phyloP scores from a whole-genome alignment of 2,888 invertebrate genomes.

The Spodoptera exigua region DNA sequence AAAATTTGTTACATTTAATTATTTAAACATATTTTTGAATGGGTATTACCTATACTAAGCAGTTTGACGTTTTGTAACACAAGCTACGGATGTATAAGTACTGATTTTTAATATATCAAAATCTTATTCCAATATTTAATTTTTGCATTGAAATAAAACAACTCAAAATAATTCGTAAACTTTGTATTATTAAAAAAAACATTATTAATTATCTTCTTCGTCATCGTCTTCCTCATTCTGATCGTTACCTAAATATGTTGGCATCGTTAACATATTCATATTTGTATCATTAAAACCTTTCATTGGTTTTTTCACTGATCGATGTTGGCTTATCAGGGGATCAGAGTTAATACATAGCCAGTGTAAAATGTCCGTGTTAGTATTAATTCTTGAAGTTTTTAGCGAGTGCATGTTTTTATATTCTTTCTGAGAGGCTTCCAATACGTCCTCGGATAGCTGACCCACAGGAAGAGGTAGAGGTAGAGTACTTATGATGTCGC shows the following conservation, averaged over 20 bases:
- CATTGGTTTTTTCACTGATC: constrained; percentile 16
- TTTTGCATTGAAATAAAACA: constrained; percentile 10
- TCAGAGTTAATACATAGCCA: constrained; percentile 20
- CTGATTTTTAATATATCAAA: not conserved
- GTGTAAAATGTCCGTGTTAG: constrained; percentile 17
- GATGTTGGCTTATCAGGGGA: constrained; percentile 16
- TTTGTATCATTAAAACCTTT: constrained; percentile 5
- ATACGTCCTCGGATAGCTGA: constrained; percentile 15
- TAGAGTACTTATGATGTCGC: constrained; percentile 13
- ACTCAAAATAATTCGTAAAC: constrained; percentile 8
- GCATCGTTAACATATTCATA: constrained; percentile 15
- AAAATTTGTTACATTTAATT: constrained; percentile 9
- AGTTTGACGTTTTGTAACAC: constrained; percentile 7
- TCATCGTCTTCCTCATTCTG: constrained; percentile 16
- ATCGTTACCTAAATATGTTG: constrained; percentile 8
- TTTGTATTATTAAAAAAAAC: constrained; percentile 8
- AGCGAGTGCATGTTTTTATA: constrained; percentile 14
- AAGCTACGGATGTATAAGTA: constrained; percentile 6
- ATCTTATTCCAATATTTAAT: constrained; percentile 6
- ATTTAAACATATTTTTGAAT: constrained; percentile 8
- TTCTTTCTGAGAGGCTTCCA: constrained; percentile 14
- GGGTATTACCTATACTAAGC: constrained; percentile 6
- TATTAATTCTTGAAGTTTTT: constrained; percentile 16
- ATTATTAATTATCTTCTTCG: constrained; percentile 8
- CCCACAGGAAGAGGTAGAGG: constrained; percentile 16